Conservation (phyloP, 2,888 invertebrate species). For the Ernsta delagoae region DNA sequence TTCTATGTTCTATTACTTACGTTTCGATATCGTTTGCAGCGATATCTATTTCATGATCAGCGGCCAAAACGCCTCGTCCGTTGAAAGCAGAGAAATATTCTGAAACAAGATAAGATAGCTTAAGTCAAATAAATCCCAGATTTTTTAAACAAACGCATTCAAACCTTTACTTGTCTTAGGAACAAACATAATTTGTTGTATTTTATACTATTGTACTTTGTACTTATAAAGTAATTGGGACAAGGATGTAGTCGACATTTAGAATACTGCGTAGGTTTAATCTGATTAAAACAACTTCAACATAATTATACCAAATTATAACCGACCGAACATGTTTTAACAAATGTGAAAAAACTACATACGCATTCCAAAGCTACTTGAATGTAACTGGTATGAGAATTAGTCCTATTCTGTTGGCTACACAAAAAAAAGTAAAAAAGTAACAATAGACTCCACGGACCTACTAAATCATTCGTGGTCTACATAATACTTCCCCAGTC, state of each 20-base stretch:
- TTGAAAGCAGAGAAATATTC: constrained; percentile 48
- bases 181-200: no score
- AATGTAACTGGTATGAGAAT: constrained; percentile 3
- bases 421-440: constrained; percentile 8
- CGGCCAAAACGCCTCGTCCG: constrained; percentile 61
- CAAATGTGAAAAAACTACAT: not conserved
- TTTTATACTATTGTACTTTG: no score
- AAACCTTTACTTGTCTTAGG: no score
- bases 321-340: not conserved
- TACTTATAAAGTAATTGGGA: not conserved
- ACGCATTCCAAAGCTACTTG: not conserved
- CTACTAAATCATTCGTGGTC: constrained; percentile 22
- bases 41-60: constrained; percentile 81
- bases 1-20: constrained; percentile 57
- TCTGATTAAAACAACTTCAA: not conserved
- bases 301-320: not conserved
- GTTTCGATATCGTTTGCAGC: constrained; percentile 81
- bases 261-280: not conserved
- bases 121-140: not conserved
- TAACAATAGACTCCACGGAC: constrained; percentile 5
- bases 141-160: not conserved
- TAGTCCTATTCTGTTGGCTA: not conserved
- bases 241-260: not conserved
- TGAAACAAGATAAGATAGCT: constrained; percentile 51
- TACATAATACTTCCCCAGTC: constrained; percentile 29